Conservation (phyloP, 92 coral and sea anemone genomes). For the Chrysogorgia sp. region DNA sequence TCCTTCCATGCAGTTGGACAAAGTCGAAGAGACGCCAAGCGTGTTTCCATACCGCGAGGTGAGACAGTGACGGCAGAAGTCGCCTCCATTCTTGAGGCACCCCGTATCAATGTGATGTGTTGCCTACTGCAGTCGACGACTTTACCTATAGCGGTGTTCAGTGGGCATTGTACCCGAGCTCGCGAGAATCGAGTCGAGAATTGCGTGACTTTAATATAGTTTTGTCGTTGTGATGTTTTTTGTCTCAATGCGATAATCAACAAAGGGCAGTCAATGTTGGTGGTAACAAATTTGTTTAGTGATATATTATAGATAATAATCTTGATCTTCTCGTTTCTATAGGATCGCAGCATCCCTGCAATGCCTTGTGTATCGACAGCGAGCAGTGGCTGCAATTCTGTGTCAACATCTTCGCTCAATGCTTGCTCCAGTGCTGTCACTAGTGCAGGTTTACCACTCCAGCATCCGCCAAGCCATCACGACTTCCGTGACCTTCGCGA, state of each 20-base stretch:
- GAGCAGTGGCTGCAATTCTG: conserved; percentile 26
- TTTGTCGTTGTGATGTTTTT: background rate
- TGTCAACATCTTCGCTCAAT: conserved; percentile 18
- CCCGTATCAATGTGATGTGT: too few species aligned
- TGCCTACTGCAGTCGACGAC: too few species aligned
- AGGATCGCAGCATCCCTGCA: conserved; percentile 96
- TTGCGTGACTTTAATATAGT: background rate
- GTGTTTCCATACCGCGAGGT: conserved; percentile 88
- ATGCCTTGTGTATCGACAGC: conserved; percentile 73
- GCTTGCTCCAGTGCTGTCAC: conserved; percentile 42
- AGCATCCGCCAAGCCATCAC: conserved; percentile 35
- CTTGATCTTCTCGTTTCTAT: conserved; percentile 64
- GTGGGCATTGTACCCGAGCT: too few species aligned
- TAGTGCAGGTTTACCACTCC: conserved; percentile 23
- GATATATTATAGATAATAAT: conserved; percentile 84
- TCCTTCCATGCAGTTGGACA: conserved; percentile 73
- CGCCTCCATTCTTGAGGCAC: background rate
- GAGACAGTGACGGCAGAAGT: conserved; percentile 76
- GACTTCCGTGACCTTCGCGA: conserved; percentile 67
- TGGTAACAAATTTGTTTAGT: too few species aligned
- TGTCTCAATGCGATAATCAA: too few species aligned
- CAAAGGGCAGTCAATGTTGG: too few species aligned
- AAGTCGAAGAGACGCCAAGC: conserved; percentile 85
- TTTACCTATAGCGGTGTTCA: too few species aligned
- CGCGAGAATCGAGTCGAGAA: too few species aligned